phyloP scores from a whole-genome alignment of 2,888 invertebrate species.

The Sphaeridia pumilis region DNA sequence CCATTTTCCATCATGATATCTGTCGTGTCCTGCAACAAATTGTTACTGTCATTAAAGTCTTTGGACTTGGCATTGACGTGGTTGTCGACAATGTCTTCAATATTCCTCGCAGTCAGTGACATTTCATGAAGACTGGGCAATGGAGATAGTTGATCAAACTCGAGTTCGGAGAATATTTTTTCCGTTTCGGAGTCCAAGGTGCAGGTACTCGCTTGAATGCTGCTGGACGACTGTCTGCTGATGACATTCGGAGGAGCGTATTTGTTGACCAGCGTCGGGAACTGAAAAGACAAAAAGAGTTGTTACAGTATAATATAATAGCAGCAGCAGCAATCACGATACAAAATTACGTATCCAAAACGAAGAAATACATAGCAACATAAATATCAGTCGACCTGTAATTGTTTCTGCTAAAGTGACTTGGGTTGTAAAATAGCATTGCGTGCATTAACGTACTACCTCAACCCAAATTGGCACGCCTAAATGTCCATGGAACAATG shows the following conservation, averaged over 20 bases:
- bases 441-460: no score
- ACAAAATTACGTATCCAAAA: no score
- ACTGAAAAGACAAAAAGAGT: background rate
- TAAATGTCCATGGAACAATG: no score
- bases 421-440: no score
- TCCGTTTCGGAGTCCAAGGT: slow-evolving; percentile 21
- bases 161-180: slow-evolving; percentile 22
- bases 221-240: background rate
- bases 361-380: no score
- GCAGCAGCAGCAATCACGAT: no score
- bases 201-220: background rate
- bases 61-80: background rate
- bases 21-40: no score
- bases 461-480: no score
- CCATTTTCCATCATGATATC: background rate
- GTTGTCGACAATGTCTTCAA: slow-evolving; percentile 19
- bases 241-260: background rate
- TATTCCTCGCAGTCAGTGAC: slow-evolving; percentile 15
- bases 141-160: slow-evolving; percentile 28
- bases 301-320: no score
- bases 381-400: no score
- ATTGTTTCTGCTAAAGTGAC: no score
- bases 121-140: slow-evolving; percentile 25
- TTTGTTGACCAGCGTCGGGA: slow-evolving; percentile 1
- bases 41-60: no score